These are phyloP conservation scores for Biston betularia DNA, from an alignment of 2,888 invertebrate genomes.

Conservation along the genomic window DNA sequence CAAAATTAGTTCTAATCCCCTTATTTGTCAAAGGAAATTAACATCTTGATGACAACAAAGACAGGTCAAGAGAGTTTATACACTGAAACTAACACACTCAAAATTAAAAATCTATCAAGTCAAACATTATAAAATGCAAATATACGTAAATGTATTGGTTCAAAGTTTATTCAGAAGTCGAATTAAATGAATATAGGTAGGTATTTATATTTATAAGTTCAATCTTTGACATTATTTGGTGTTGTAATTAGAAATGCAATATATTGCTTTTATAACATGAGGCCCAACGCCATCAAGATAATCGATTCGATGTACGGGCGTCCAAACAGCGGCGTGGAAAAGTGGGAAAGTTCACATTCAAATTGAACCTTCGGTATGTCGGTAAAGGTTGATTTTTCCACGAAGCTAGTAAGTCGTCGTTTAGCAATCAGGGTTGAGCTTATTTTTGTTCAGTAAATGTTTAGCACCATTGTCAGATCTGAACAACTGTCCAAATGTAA, in stretches of 20 bases:
- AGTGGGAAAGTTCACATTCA: background rate
- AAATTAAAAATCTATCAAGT: background rate
- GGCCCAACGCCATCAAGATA: too few species aligned
- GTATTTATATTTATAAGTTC: constrained; percentile 43
- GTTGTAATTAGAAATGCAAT: constrained; percentile 35
- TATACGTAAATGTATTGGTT: constrained; percentile 35
- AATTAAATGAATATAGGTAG: constrained; percentile 33
- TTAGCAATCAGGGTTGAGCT: too few species aligned
- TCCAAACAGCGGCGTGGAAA: background rate
- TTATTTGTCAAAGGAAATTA: too few species aligned
- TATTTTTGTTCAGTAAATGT: background rate
- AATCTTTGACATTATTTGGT: constrained; percentile 52
- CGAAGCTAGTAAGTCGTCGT: too few species aligned
- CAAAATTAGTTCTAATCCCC: background rate
- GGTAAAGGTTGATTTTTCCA: background rate
- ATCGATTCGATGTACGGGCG: too few species aligned
- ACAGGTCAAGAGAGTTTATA: too few species aligned
- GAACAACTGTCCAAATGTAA: background rate
- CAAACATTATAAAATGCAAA: constrained; percentile 17
- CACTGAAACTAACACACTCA: background rate
- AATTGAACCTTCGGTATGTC: background rate
- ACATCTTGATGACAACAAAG: too few species aligned
- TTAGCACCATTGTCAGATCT: background rate
- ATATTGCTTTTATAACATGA: constrained; percentile 3
- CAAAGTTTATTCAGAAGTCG: constrained; percentile 20